These are phyloP conservation scores for Merluccius polli DNA, from an alignment of 2,797 vertebrate species.

Conservation along the genomic window DNA sequence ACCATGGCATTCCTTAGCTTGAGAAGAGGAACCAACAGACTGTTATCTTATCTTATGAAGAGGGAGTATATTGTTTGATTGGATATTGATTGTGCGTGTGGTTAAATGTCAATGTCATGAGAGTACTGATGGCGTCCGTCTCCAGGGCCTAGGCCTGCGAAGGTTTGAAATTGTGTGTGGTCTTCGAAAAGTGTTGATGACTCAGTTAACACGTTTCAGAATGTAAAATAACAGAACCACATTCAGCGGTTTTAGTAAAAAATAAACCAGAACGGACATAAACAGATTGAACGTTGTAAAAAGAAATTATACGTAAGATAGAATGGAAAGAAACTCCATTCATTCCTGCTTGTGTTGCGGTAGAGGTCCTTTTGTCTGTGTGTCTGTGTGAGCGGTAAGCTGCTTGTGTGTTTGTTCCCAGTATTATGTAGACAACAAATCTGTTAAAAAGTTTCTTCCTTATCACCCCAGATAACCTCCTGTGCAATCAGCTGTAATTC, in stretches of 20 bases:
- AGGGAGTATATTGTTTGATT: not conserved
- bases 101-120: not conserved
- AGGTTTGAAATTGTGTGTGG: not conserved
- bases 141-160: not conserved
- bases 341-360: not conserved
- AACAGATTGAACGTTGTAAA: no score
- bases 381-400: conserved; percentile 17
- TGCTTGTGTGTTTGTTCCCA: conserved; percentile 32
- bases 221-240: not conserved
- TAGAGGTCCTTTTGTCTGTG: not conserved
- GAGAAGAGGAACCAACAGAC: not conserved
- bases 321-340: no score
- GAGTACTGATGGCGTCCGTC: not conserved
- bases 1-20: no score
- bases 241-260: not conserved
- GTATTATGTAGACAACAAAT: conserved; percentile 47
- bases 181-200: not conserved
- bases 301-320: no score
- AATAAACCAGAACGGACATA: not conserved
- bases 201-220: not conserved
- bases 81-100: no score
- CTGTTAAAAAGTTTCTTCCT: conserved; percentile 41
- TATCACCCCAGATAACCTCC: conserved; percentile 50
- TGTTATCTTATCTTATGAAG: not conserved
- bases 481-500: conserved; percentile 59